Conservation (phyloP, 2,888 invertebrate genomes). For the Acanthacorydalis orientalis region DNA sequence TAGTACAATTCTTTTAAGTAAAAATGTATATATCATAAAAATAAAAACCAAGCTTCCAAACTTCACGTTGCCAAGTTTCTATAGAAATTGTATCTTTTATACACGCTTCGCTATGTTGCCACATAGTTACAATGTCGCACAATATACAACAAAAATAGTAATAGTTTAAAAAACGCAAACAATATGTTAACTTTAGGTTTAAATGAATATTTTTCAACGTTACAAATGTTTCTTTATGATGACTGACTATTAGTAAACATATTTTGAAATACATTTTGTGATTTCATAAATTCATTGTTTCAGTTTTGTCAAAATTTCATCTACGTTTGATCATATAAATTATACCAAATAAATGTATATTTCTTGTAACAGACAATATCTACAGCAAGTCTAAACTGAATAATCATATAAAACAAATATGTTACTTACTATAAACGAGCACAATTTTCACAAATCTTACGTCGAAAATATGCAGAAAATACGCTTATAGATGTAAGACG, state of each 20-base stretch:
- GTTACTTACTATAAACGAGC: conserved; percentile 27
- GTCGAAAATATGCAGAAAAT: not conserved
- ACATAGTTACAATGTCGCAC: conserved; percentile 24
- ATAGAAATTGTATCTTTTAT: conserved; percentile 16
- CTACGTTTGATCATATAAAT: no score
- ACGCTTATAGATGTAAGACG: not conserved
- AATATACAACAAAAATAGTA: conserved; percentile 24
- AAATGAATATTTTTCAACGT: not conserved
- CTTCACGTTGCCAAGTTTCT: conserved; percentile 4
- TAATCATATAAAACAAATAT: conserved; percentile 17
- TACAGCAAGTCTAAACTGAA: no score
- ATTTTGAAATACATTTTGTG: no score
- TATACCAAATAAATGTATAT: no score
- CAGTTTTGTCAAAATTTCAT: no score
- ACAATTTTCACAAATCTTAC: conserved; percentile 2
- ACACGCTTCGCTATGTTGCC: conserved; percentile 28
- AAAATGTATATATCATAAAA: not conserved
- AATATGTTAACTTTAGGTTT: no score
- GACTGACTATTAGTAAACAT: no score
- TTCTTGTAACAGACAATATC: no score
- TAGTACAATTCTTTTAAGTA: no score
- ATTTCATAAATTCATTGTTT: no score
- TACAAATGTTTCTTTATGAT: not conserved
- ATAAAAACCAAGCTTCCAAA: conserved; percentile 5
- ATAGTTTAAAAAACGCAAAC: conserved; percentile 16